Base-by-base conservation (phyloP, 2,888 invertebrate species). In the Gibbula magus region DNA sequence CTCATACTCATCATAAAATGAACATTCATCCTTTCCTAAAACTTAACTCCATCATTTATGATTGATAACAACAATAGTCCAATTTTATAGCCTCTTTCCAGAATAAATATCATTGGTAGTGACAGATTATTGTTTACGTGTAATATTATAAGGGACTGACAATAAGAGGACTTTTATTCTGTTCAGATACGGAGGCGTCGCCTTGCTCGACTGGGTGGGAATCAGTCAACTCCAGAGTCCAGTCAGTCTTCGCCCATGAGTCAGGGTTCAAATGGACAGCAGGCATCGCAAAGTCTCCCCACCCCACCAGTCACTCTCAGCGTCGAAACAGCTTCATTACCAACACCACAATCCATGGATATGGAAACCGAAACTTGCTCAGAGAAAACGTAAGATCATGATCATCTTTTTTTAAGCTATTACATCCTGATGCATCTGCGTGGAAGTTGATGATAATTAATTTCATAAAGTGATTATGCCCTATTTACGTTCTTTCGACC, bases 121-220 rank as follows among this genome's bases (percentile, higher is more conserved):
- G n/a, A n/a, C n/a, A n/a, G n/a, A n/a, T n/a, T n/a, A n/a, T n/a
- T n/a, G n/a, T n/a, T n/a, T n/a, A n/a, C n/a, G n/a, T n/a, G n/a
- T n/a, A n/a, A n/a, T n/a, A n/a, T n/a, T n/a, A n/a, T n/a, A n/a
- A n/a, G n/a, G n/a, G n/a, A n/a, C n/a, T 10, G 4, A 35, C 4
- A 45, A 10, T 10, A 45, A 8, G 1, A 45, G 5, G 45, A 45
- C 13, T 45, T 10, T 10, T 1, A 45, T 45, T 5, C 13, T 66
- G 77, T 88, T 56, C 93, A 96, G 96, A 96, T 96, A 93, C 94
- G 96, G 88, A 94, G 95, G 92, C 94, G 96, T 89, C 95, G 96
- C 84, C 93, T 96, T 90, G 96, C 96, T 79, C 95, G 96, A 82
- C 94, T 96, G 84, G 95, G 95, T 75, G 95, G 95, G 13, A 82